Conservation (phyloP, 1,140 invertebrate genomes). For the Eriosoma lanigerum region DNA sequence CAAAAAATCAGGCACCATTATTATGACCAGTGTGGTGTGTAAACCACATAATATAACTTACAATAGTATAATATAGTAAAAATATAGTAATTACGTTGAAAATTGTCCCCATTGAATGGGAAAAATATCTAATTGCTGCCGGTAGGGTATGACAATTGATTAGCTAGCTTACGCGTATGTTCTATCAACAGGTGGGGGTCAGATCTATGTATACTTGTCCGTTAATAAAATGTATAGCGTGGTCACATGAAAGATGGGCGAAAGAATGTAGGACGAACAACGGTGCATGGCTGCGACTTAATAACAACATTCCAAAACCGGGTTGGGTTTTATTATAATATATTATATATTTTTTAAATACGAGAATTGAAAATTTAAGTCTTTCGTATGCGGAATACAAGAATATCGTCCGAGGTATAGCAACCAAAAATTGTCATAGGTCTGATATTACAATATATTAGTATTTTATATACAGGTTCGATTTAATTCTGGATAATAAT, state of each 20-base stretch:
- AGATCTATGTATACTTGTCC: constrained; percentile 11
- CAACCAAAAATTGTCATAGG: constrained; percentile 13
- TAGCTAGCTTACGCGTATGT: background rate
- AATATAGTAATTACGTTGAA: background rate
- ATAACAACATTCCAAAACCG: constrained; percentile 51
- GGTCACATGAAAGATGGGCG: constrained; percentile 46
- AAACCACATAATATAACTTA: background rate
- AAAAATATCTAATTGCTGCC: background rate
- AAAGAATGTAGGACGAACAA: constrained; percentile 52
- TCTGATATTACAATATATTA: background rate
- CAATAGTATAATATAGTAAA: background rate
- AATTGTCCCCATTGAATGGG: background rate
- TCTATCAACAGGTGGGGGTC: background rate
- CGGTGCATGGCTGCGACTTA: constrained; percentile 28
- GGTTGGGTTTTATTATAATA: constrained; percentile 33
- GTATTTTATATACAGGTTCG: background rate
- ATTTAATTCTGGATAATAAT: too few relatives aligned
- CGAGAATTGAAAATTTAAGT: too few relatives aligned
- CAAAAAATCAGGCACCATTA: background rate
- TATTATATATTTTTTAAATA: background rate
- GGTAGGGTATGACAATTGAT: background rate
- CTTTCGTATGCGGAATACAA: constrained; percentile 6
- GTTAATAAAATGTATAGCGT: constrained; percentile 6
- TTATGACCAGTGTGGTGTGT: background rate
- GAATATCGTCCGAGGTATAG: constrained; percentile 1